These are phyloP conservation scores for Paramormyrops kingsleyae DNA, from an alignment of 2,113 vertebrate genomes.

Conservation along the genomic window DNA sequence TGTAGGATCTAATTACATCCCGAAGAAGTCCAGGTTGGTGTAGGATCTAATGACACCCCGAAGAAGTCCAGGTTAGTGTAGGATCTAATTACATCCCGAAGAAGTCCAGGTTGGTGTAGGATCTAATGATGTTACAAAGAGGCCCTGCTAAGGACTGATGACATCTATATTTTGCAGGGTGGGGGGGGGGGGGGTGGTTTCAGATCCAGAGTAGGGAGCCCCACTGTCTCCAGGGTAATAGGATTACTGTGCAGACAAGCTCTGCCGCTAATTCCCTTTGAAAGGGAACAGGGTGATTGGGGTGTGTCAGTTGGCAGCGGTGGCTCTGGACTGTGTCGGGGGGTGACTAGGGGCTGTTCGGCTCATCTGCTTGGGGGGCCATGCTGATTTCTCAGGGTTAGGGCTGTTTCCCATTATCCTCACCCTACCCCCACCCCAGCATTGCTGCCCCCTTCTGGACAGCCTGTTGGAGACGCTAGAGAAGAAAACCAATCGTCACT, in stretches of 20 bases:
- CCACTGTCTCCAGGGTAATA: conserved; percentile 8
- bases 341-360: not conserved
- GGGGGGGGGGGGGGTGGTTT: not conserved
- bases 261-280: not conserved
- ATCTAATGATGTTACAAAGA: not conserved
- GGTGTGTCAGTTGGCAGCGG: not conserved
- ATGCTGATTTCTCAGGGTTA: not conserved
- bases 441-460: not conserved
- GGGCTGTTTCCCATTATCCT: not conserved
- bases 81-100: no score
- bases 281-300: not conserved
- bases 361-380: not conserved
- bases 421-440: not conserved
- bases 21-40: no score
- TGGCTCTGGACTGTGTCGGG: not conserved
- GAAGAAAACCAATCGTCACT: not conserved
- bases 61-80: no score
- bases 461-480: not conserved
- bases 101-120: not conserved
- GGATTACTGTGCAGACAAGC: not conserved
- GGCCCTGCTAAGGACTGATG: not conserved
- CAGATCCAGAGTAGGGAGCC: not conserved
- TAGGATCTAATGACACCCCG: no score
- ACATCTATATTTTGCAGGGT: not conserved
- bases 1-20: no score